phyloP scores from a whole-genome alignment of 2,113 vertebrate species.

The Nesospiza acunhae region DNA sequence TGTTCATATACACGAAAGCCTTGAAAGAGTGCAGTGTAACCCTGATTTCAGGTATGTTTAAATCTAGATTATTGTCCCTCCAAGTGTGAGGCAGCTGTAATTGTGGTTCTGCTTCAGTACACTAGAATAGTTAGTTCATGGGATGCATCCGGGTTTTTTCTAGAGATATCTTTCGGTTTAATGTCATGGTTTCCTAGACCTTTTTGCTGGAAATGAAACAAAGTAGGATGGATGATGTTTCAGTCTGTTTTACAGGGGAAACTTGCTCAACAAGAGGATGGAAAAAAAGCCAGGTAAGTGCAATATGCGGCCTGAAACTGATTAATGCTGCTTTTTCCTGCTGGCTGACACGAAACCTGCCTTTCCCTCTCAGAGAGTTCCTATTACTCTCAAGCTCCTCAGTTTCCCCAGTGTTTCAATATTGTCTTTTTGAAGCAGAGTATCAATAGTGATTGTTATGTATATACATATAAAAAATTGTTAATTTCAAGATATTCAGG shows the following conservation, averaged over 20 bases:
- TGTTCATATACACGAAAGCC: not conserved
- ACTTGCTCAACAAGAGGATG: not conserved
- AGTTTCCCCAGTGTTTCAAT: not conserved
- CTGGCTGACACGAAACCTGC: not conserved
- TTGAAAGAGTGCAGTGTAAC: not conserved
- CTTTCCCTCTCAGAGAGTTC: not conserved
- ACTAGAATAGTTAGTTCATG: not conserved
- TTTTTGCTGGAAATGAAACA: not conserved
- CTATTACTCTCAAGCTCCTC: not conserved
- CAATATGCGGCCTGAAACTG: not conserved
- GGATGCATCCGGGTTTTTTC: not conserved
- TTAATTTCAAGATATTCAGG: not conserved
- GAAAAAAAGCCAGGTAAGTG: not conserved
- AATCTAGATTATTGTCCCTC: not conserved
- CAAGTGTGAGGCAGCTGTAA: not conserved
- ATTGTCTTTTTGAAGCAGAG: not conserved
- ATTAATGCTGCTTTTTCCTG: not conserved
- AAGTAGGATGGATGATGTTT: not conserved
- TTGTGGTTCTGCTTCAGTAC: not conserved
- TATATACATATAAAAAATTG: not conserved
- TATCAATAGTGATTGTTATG: not conserved
- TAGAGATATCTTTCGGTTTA: not conserved
- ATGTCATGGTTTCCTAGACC: not conserved
- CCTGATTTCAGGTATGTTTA: not conserved
- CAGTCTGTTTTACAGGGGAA: not conserved